Evolutionary conservation across 2,888 invertebrate genomes (phyloP).

Genomic region (Drosophila acutilabella): DNA sequence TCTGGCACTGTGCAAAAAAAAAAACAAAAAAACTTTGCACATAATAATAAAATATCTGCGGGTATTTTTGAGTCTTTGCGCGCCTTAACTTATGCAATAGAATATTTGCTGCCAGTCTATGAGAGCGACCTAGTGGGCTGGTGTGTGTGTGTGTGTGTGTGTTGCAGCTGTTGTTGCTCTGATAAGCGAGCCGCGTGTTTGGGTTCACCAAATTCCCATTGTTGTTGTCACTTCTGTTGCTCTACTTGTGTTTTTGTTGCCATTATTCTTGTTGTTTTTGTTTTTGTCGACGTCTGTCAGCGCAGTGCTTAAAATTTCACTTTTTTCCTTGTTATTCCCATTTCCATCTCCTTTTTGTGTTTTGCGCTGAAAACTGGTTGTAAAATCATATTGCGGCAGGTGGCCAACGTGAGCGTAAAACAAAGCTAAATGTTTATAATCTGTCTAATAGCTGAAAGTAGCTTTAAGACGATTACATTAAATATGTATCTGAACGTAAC

Average conservation of each 20-base stretch:
- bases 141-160: constrained; percentile 25
- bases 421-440: constrained; percentile 43
- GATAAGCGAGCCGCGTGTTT: constrained; percentile 68
- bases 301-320: constrained; percentile 54
- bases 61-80: constrained; percentile 63
- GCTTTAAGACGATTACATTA: constrained; percentile 28
- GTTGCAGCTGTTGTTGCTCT: constrained; percentile 70
- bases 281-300: constrained; percentile 48
- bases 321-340: constrained; percentile 27
- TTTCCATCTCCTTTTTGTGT: constrained; percentile 30
- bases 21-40: constrained; percentile 74
- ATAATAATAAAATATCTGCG: constrained; percentile 77
- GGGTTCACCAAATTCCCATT: constrained; percentile 54
- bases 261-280: constrained; percentile 2
- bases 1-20: constrained; percentile 38
- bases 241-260: constrained; percentile 6
- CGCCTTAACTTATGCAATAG: constrained; percentile 73
- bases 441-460: constrained; percentile 15
- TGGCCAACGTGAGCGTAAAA: constrained; percentile 40
- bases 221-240: constrained; percentile 15
- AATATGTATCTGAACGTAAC: constrained; percentile 14
- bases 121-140: not conserved
- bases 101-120: constrained; percentile 37
- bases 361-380: constrained; percentile 26
- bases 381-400: constrained; percentile 55